phyloP scores from a whole-genome alignment of 2,888 invertebrate genomes.

The Aethes cnicana region DNA sequence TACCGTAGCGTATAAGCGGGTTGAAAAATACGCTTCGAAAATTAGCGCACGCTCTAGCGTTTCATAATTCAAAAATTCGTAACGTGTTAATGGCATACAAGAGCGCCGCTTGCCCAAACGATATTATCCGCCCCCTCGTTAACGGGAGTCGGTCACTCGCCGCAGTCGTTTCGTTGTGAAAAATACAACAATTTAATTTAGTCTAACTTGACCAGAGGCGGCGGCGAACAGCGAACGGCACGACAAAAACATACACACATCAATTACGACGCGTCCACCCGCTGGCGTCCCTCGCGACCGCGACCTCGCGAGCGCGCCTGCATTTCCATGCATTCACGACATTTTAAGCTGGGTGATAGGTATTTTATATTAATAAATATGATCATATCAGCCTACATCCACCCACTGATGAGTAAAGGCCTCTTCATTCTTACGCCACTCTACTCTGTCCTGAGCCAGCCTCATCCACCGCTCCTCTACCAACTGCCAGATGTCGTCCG shows the following conservation, averaged over 20 bases:
- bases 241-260: constrained; percentile 75
- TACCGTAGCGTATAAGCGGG: background rate
- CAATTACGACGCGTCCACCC: constrained; percentile 62
- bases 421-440: too few species aligned
- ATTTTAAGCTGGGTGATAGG: too few species aligned
- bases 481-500: too few species aligned
- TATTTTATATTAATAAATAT: too few species aligned
- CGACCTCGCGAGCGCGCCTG: constrained; percentile 50
- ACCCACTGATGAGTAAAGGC: too few species aligned
- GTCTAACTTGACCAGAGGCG: constrained; percentile 69
- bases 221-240: constrained; percentile 62
- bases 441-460: too few species aligned
- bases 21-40: constrained; percentile 27
- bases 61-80: constrained; percentile 44
- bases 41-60: constrained; percentile 33
- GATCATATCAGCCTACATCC: too few species aligned
- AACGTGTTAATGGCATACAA: constrained; percentile 44
- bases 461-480: too few species aligned
- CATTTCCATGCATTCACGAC: constrained; percentile 18
- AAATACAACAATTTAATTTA: constrained; percentile 80
- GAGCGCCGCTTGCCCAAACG: constrained; percentile 49
- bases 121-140: constrained; percentile 64
- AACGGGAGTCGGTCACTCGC: constrained; percentile 54
- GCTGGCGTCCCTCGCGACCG: constrained; percentile 52
- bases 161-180: constrained; percentile 68